These are phyloP conservation scores for Heptranchias perlo DNA, from an alignment of 2,113 vertebrate genomes.

Conservation along the genomic window DNA sequence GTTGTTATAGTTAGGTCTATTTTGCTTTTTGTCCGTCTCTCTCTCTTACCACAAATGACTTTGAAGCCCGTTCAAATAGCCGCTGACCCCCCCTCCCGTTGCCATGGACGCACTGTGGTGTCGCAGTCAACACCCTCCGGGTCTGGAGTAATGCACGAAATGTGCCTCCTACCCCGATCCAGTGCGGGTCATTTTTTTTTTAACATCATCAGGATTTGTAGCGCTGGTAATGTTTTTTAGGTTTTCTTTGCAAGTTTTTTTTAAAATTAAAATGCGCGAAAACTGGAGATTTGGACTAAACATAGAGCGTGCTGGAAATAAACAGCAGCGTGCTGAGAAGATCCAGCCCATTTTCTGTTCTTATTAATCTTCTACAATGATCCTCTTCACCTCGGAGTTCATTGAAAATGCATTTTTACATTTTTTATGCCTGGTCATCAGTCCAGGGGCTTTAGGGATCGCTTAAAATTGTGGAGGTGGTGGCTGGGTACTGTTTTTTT, in stretches of 20 bases:
- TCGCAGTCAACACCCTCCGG: neutral
- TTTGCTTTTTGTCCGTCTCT: neutral
- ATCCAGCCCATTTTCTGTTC: neutral
- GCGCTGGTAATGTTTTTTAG: neutral
- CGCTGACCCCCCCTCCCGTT: neutral
- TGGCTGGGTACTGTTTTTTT: neutral
- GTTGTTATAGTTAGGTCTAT: no score
- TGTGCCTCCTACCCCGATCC: no score
- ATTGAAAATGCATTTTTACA: neutral
- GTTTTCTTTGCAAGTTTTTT: neutral
- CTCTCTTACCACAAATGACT: neutral
- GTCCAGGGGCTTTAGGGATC: neutral
- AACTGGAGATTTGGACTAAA: neutral
- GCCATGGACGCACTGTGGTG: neutral
- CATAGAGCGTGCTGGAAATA: neutral
- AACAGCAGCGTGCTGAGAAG: neutral
- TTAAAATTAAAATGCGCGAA: neutral
- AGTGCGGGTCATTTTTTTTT: no score
- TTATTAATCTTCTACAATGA: neutral
- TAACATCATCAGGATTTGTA: neutral
- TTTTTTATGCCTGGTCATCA: neutral
- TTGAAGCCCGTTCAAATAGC: slow-evolving; percentile 6
- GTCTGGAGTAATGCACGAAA: neutral
- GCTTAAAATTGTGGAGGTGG: neutral
- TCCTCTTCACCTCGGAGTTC: neutral